Percentiles rank a stretch among this genome's conserved stretches.
Evolutionary conservation across 2,888 invertebrate species (phyloP).

Genomic region (Rutpela maculata): DNA sequence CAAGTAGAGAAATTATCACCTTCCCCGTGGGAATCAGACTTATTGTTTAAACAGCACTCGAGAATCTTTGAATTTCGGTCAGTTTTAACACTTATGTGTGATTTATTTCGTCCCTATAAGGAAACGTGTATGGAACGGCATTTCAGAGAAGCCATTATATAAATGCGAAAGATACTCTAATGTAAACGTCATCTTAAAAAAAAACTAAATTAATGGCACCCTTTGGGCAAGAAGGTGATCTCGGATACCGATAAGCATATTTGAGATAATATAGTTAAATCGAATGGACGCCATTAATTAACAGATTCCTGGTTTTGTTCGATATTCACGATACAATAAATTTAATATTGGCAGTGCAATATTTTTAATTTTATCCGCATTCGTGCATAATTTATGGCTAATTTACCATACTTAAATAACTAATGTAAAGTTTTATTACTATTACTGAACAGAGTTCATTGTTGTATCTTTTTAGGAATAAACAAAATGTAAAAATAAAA

Average conservation of each 20-base stretch:
- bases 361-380: neutral
- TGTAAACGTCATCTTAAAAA: constrained; percentile 60
- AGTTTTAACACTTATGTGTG: constrained; percentile 69
- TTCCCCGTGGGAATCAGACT: constrained; percentile 64
- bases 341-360: neutral
- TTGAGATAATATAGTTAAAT: constrained; percentile 36
- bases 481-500: too few species aligned
- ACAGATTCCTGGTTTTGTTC: constrained; percentile 17
- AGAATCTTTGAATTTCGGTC: constrained; percentile 64
- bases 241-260: constrained; percentile 23
- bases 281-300: constrained; percentile 28
- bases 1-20: constrained; percentile 61
- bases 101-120: constrained; percentile 66
- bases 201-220: constrained; percentile 43
- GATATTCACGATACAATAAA: neutral
- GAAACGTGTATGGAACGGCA: constrained; percentile 53
- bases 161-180: constrained; percentile 60
- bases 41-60: constrained; percentile 62
- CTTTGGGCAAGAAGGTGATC: constrained; percentile 33
- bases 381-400: neutral
- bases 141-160: constrained; percentile 51
- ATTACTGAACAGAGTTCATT: too few species aligned
- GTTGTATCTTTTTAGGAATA: too few species aligned
- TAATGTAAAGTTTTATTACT: too few species aligned
- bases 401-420: neutral